Evolutionary conservation across 2,797 vertebrate genomes (phyloP), one percentile per base, ranked within the genome.

Genomic region (Thripadectes ignobilis): DNA sequence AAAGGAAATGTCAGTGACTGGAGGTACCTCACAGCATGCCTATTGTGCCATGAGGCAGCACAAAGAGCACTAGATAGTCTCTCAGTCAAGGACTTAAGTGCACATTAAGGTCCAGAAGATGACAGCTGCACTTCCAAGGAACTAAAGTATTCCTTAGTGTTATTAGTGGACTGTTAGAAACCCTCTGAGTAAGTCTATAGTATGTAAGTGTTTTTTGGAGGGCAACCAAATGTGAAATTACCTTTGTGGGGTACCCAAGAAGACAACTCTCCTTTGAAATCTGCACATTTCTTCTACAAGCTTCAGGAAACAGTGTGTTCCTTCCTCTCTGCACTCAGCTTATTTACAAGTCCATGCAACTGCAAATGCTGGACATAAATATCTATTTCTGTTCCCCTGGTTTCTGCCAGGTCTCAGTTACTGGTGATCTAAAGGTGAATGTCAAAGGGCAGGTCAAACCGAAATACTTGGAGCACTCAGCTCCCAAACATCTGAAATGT

Each of bases 301-400:
- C 55, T 87, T 59, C 46, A 74, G 65, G 65, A 79, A 94, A 55
- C 22, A 5, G 1, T 18, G 13, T 2, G 26, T 24, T 66, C 45
- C 59, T 74, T 82, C 59, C 67, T 81, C 73, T 57, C 71, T 76
- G 36, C 13, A 4, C 75, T 66, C 6, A 7, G 51, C 59, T 76
- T 89, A 85, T 58, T 84, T 78, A 68, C 51, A 87, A 89, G 26
- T 10, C 11, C n/a, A 51, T 32, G 39, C 54, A 88, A 91, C 30
- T 34, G 71, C 54, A 21, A 85, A n/a, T 13, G n/a, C 86, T 48
- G 59, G 17, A 76, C 16, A 24, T 26, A 61, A 49, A 16, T 6
- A 82, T 83, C 94, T 96, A 92, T 94, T 89, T 93, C 84, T 82
- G 91, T 57, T 27, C 69, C 14, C 17, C 68, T 89, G 67, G 83